Conservation (phyloP, 2,888 invertebrate species). For the Zonitis immaculata region DNA sequence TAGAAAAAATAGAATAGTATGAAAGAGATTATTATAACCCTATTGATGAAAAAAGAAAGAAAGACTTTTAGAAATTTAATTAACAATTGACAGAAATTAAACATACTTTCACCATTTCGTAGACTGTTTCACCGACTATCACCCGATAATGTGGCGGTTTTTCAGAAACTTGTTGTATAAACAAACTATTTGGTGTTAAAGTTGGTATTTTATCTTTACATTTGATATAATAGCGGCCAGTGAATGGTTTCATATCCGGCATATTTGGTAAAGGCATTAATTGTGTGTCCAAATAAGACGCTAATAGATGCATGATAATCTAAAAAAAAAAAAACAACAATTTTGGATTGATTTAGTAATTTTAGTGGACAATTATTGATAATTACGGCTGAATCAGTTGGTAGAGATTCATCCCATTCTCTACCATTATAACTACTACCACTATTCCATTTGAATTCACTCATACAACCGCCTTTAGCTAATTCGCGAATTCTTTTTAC, state of each 20-base stretch:
- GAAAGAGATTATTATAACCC: conserved; percentile 86
- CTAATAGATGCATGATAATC: conserved; percentile 80
- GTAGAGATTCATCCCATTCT: conserved; percentile 76
- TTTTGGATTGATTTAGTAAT: not conserved
- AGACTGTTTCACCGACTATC: conserved; percentile 60
- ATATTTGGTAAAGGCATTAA: conserved; percentile 61
- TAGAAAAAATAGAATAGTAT: conserved; percentile 77
- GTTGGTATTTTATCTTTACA: conserved; percentile 48
- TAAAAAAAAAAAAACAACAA: conserved; percentile 47
- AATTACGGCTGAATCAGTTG: conserved; percentile 78
- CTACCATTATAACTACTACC: conserved; percentile 70
- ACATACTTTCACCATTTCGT: conserved; percentile 62
- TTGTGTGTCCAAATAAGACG: conserved; percentile 81
- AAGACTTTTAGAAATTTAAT: conserved; percentile 1
- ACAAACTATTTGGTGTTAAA: conserved; percentile 51
- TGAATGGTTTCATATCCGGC: conserved; percentile 64
- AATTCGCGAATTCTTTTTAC: conserved; percentile 74
- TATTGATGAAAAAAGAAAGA: conserved; percentile 46
- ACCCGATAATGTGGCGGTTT: conserved; percentile 71
- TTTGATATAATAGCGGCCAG: conserved; percentile 51
- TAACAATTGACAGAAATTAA: not conserved
- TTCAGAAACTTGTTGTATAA: conserved; percentile 58
- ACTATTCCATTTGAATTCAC: conserved; percentile 83
- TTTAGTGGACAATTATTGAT: not conserved
- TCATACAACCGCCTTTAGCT: conserved; percentile 79